These are phyloP conservation scores for Calidris pygmaea DNA, from an alignment of 2,113 vertebrate species.

Conservation along the genomic window DNA sequence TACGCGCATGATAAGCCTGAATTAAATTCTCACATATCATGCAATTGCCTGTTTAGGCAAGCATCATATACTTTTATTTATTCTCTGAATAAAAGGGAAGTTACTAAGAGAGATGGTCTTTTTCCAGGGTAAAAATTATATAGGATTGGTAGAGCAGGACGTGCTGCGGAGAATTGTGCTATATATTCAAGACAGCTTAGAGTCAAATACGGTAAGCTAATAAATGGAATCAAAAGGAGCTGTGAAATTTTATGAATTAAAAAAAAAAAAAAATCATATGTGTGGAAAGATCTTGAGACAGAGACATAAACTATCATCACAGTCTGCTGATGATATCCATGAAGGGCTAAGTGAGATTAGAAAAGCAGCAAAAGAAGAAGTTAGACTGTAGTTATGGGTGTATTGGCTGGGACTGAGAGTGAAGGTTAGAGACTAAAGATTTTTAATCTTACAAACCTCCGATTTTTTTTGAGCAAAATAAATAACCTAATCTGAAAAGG, in stretches of 20 bases:
- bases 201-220: neutral
- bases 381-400: neutral
- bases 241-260: neutral
- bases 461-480: neutral
- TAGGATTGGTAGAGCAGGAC: neutral
- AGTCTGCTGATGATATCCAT: neutral
- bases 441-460: neutral
- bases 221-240: neutral
- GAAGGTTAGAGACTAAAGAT: neutral
- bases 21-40: neutral
- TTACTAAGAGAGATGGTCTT: neutral
- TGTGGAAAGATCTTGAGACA: neutral
- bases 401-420: neutral
- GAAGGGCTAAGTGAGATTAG: neutral
- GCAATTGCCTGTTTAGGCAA: neutral
- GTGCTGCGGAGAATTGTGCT: neutral
- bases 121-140: neutral
- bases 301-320: neutral
- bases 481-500: neutral
- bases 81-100: neutral
- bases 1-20: neutral
- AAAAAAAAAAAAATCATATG: neutral
- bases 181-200: neutral
- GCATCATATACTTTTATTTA: neutral
- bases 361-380: neutral